A percentile compares a stretch with the other conserved stretches of the same genome.
Evolutionary conservation across 2,888 invertebrate genomes (phyloP).

Genomic region (Meandrusa payeni): DNA sequence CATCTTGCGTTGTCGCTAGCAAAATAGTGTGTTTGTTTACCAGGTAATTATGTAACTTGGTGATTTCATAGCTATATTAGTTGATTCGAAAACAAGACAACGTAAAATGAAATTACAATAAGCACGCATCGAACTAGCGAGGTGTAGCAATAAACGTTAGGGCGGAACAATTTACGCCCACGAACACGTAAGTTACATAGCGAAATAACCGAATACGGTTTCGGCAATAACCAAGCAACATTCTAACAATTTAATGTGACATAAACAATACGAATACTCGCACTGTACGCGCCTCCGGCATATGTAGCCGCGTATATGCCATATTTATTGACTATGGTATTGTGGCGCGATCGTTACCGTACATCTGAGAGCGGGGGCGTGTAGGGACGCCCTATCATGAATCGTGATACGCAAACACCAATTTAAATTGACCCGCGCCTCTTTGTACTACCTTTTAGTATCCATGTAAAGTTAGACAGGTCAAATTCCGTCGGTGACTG

Average conservation of each 20-base stretch:
- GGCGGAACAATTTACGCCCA: slow-evolving; percentile 56
- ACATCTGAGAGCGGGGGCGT: slow-evolving; percentile 71
- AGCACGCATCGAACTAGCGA: slow-evolving; percentile 48
- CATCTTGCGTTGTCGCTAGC: too few relatives aligned
- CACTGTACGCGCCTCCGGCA: slow-evolving; percentile 60
- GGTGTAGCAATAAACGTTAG: slow-evolving; percentile 41
- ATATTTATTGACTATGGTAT: slow-evolving; percentile 78
- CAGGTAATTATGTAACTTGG: too few relatives aligned
- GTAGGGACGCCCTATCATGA: slow-evolving; percentile 71
- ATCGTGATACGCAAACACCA: slow-evolving; percentile 74
- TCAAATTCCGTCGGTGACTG: slow-evolving; percentile 11
- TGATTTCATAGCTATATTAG: too few relatives aligned
- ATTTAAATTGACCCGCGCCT: slow-evolving; percentile 50
- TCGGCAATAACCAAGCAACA: slow-evolving; percentile 76
- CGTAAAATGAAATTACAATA: slow-evolving; percentile 36
- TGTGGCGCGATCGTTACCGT: slow-evolving; percentile 76
- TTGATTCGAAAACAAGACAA: too few relatives aligned
- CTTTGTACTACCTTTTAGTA: slow-evolving; percentile 43
- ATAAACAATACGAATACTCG: slow-evolving; percentile 77
- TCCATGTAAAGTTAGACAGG: slow-evolving; percentile 19
- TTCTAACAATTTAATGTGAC: slow-evolving; percentile 77
- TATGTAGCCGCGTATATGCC: slow-evolving; percentile 63
- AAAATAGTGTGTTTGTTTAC: too few relatives aligned
- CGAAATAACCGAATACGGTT: slow-evolving; percentile 75
- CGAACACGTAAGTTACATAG: slow-evolving; percentile 58